Conservation (phyloP, 2,113 vertebrate genomes). For the Rhynchopsitta pachyrhyncha region DNA sequence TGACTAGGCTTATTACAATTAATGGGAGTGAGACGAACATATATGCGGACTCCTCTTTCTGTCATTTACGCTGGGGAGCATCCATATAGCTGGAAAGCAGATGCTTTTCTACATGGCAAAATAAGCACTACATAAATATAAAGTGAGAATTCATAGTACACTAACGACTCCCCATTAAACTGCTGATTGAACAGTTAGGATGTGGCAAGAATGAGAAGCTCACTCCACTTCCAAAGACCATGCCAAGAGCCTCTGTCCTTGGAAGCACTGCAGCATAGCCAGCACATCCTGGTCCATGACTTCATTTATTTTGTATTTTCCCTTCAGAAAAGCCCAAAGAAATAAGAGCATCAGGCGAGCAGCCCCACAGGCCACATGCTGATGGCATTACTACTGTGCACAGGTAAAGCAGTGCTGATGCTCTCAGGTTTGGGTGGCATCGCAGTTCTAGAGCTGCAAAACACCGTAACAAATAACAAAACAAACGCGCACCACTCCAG, state of each 20-base stretch:
- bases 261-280: neutral
- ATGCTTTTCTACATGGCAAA: neutral
- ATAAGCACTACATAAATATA: neutral
- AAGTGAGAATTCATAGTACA: neutral
- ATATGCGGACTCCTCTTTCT: neutral
- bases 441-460: neutral
- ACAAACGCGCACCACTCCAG: rapidly evolving
- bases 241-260: neutral
- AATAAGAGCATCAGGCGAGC: neutral
- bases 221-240: neutral
- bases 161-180: neutral
- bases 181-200: neutral
- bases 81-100: neutral
- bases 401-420: neutral
- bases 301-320: neutral
- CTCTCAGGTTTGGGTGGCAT: rapidly evolving
- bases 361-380: neutral
- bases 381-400: rapidly evolving
- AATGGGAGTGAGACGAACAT: neutral
- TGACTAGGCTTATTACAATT: neutral
- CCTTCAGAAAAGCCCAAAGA: neutral
- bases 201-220: neutral
- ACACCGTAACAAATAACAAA: rapidly evolving
- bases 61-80: neutral
- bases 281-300: rapidly evolving